Base-by-base conservation (phyloP, 1,140 invertebrate genomes). In the Megalonaias nervosa region DNA sequence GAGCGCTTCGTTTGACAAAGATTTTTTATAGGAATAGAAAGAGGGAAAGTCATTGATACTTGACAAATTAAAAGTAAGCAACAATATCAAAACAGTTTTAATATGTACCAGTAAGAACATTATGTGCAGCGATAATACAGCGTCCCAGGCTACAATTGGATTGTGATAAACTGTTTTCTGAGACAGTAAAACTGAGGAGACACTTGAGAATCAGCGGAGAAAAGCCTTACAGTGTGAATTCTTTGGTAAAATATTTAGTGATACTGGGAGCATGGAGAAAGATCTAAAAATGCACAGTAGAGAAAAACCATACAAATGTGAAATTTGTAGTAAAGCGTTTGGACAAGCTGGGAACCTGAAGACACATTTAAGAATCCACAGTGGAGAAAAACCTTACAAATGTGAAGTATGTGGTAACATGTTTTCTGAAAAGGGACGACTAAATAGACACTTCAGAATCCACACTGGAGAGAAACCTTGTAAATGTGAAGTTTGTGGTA, bases 401-500 rank as follows among this genome's bases (percentile, higher is more conserved):
- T n/a, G 19, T 62, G 60, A n/a, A n/a, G 19, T 62, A n/a, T 62
- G 19, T 62, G 19, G 23, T 9, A 84, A 83, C 66, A 5, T 23
- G 17, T 85, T 85, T 70, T 17, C 58, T 15, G 55, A 69, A 60
- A 79, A 66, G 26, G 67, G 71, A 67, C 23, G 75, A 26, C 66
- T 83, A 19, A 79, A 68, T 13, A 73, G 62, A 72, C 87, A 88
- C 71, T 76, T 67, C 58, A 71, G 77, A 62, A 82, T 77, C 55
- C 87, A 88, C 70, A 80, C 77, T 9, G 84, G 84, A n/a, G 71
- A 83, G 21, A 87, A 84, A 66, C 84, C 80, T 58, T 87, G 55
- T 61, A 57, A 77, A 21, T 87, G 86, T 80, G 61, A 69, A 59
- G 70, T 69, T n/a, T 86, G 85, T 79, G 79, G 75, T 5, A 79